Conservation (phyloP, 2,888 invertebrate genomes). For the Chalcosyrphus nemorum region DNA sequence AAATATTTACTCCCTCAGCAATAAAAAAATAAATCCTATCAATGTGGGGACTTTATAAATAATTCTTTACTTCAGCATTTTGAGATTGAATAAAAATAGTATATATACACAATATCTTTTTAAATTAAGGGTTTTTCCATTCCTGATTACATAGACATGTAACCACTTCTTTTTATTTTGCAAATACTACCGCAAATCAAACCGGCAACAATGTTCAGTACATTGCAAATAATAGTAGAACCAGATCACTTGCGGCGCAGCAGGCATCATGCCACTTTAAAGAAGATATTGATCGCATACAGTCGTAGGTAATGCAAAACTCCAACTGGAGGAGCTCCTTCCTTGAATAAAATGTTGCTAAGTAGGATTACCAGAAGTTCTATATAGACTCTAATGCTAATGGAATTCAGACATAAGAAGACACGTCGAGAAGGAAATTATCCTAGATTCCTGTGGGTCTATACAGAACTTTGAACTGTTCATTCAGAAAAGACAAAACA, state of each 20-base stretch:
- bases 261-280: background rate
- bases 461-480: background rate
- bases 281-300: background rate
- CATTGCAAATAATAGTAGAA: background rate
- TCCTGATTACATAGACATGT: no score
- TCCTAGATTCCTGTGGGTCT: background rate
- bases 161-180: background rate
- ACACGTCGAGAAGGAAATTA: background rate
- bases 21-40: no score
- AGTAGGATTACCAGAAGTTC: background rate
- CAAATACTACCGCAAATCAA: background rate
- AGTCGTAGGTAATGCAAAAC: background rate
- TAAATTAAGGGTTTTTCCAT: no score
- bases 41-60: no score
- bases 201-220: background rate
- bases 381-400: background rate
- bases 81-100: no score
- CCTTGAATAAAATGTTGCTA: background rate
- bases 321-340: background rate
- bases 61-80: no score
- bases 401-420: slow-evolving; percentile 5
- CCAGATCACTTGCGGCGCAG: background rate
- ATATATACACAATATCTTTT: no score
- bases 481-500: slow-evolving; percentile 29
- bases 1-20: no score